These are phyloP conservation scores for Tympanoctomys barrerae DNA, from an alignment of 2,797 vertebrate species.

Conservation along the genomic window DNA sequence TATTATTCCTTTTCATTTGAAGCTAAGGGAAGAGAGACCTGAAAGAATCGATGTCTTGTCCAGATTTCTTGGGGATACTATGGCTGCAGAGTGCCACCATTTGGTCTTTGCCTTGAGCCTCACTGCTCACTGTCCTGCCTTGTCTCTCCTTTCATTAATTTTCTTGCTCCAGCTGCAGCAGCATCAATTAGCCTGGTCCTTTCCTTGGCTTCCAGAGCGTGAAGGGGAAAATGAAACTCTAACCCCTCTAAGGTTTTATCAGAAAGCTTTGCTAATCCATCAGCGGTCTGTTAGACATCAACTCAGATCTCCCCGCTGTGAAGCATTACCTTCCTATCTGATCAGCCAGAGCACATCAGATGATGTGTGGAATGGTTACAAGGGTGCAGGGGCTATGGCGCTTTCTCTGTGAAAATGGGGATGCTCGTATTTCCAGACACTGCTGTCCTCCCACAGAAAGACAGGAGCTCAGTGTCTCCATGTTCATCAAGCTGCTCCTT, in stretches of 20 bases:
- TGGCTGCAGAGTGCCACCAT: background rate
- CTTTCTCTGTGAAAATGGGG: background rate
- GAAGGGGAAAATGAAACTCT: conserved; percentile 39
- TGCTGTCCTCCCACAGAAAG: background rate
- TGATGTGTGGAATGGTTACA: background rate
- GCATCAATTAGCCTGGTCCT: background rate
- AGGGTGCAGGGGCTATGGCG: rapidly evolving
- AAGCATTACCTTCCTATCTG: conserved; percentile 46
- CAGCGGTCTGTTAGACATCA: conserved; percentile 55
- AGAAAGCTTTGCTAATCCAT: conserved; percentile 68
- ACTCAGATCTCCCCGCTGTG: background rate
- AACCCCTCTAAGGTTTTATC: conserved; percentile 64
- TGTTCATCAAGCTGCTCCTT: background rate
- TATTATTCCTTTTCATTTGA: background rate
- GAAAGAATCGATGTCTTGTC: background rate
- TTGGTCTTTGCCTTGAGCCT: background rate
- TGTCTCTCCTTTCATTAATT: background rate
- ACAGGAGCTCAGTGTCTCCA: background rate
- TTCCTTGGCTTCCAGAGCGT: background rate
- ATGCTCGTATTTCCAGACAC: background rate
- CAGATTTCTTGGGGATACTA: background rate
- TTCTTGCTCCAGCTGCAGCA: background rate
- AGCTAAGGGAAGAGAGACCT: background rate
- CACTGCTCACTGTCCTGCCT: background rate
- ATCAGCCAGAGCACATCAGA: background rate